Evolutionary conservation across 2,113 vertebrate species (phyloP).

Genomic region (Psettodes erumei): DNA sequence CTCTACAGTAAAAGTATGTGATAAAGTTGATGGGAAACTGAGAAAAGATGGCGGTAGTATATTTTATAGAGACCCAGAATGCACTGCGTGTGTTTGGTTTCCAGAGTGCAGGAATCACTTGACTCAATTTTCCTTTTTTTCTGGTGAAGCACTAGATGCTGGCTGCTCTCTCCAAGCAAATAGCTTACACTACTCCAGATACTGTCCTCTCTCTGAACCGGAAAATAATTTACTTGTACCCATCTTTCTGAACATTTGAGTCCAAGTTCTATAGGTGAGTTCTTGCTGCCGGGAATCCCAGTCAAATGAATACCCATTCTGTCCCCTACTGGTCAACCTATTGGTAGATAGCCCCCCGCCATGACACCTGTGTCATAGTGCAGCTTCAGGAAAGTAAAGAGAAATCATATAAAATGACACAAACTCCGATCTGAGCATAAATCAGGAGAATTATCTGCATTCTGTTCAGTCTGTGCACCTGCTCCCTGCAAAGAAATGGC

Average conservation of each 20-base stretch:
- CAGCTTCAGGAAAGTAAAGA: background rate
- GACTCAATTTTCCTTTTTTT: background rate
- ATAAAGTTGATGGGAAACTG: background rate
- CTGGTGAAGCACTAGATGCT: background rate
- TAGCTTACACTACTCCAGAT: background rate
- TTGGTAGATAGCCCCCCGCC: background rate
- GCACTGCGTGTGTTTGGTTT: background rate
- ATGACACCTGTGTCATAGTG: background rate
- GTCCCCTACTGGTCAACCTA: slow-evolving; percentile 20
- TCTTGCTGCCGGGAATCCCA: background rate
- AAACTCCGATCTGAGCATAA: background rate
- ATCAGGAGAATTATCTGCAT: background rate
- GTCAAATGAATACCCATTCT: background rate
- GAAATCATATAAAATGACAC: background rate
- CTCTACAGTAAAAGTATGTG: background rate
- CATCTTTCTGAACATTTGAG: slow-evolving; percentile 8
- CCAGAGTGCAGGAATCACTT: background rate
- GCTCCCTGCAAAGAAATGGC: background rate
- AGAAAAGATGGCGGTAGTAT: background rate
- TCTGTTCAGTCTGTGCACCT: slow-evolving; percentile 6
- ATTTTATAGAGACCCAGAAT: slow-evolving; percentile 9
- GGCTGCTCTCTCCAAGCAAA: background rate
- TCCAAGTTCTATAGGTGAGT: background rate
- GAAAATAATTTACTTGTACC: background rate
- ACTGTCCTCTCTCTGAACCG: background rate